A percentile compares a stretch with the other conserved stretches of the same genome.
Conservation (phyloP, 2,797 vertebrate genomes). For the Epinephelus coioides region DNA sequence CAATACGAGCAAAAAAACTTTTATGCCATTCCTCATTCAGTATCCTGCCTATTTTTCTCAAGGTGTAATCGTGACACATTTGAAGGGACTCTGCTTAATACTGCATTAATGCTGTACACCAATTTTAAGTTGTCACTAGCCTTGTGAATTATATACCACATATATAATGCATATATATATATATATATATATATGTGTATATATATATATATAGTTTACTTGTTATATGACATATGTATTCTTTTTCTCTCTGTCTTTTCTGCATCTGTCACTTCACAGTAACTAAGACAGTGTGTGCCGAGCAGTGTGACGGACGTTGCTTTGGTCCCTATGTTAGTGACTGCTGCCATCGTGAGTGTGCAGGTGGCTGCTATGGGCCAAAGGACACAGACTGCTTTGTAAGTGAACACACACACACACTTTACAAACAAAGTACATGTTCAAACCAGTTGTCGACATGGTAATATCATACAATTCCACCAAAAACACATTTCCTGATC, state of each 20-base stretch:
- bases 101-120: background rate
- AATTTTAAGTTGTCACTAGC: background rate
- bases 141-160: background rate
- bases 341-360: slow-evolving; percentile 98
- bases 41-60: background rate
- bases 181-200: too few relatives aligned
- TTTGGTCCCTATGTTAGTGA: slow-evolving; percentile 97
- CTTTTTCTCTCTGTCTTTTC: slow-evolving; percentile 22
- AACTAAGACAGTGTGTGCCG: slow-evolving; percentile 96
- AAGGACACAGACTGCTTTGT: slow-evolving; percentile 99
- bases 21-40: background rate
- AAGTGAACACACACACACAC: slow-evolving; percentile 74
- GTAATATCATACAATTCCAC: background rate
- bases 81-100: background rate
- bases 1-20: too few relatives aligned
- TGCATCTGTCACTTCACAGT: slow-evolving; percentile 82
- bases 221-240: background rate
- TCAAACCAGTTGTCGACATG: background rate
- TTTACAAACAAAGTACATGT: background rate
- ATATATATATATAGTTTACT: too few relatives aligned
- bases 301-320: slow-evolving; percentile 97
- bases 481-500: background rate
- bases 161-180: background rate
- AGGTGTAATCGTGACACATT: background rate
- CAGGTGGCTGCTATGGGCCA: slow-evolving; percentile 96